A percentile compares a stretch with the other conserved stretches of the same genome.
Conservation (phyloP, 37 sponge, comb jelly and placozoan genomes). For the Beroe forskalii region DNA sequence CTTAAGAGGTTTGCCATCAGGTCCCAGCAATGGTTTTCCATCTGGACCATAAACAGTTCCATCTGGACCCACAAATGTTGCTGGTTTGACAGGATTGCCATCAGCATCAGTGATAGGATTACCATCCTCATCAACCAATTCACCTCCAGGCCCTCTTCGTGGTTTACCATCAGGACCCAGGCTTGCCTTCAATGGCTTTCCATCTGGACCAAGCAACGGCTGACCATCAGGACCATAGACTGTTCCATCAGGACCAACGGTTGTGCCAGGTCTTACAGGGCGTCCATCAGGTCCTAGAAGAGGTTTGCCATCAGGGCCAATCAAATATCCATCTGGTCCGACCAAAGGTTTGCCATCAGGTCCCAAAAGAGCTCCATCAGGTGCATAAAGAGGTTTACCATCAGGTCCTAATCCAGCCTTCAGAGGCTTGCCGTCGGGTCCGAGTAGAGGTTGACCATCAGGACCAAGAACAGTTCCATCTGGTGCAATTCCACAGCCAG, state of each 20-base stretch:
- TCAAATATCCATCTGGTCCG: slow-evolving; percentile 35
- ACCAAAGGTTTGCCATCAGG: slow-evolving; percentile 40
- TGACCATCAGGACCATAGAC: slow-evolving; percentile 57
- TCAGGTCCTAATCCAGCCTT: slow-evolving; percentile 25
- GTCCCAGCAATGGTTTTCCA: slow-evolving; percentile 24
- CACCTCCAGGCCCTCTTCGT: slow-evolving; percentile 32
- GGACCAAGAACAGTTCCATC: slow-evolving; percentile 60
- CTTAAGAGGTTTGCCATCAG: slow-evolving; percentile 56
- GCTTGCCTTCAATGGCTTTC: neutral
- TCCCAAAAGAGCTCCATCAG: slow-evolving; percentile 41
- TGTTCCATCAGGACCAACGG: slow-evolving; percentile 49
- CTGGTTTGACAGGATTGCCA: slow-evolving; percentile 47
- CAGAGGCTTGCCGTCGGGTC: slow-evolving; percentile 64
- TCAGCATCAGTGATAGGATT: slow-evolving; percentile 42
- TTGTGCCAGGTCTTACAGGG: neutral
- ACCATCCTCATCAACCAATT: slow-evolving; percentile 39
- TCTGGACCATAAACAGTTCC: slow-evolving; percentile 55
- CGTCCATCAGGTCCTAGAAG: slow-evolving; percentile 54
- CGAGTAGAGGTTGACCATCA: slow-evolving; percentile 48
- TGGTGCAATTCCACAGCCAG: slow-evolving; percentile 10
- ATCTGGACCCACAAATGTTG: slow-evolving; percentile 42
- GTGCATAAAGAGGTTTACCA: slow-evolving; percentile 8
- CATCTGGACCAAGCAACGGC: slow-evolving; percentile 35
- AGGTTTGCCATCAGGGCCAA: slow-evolving; percentile 57
- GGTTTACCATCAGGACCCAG: slow-evolving; percentile 63